phyloP scores from a whole-genome alignment of 2,797 vertebrate genomes.

The Australoheros facetus region DNA sequence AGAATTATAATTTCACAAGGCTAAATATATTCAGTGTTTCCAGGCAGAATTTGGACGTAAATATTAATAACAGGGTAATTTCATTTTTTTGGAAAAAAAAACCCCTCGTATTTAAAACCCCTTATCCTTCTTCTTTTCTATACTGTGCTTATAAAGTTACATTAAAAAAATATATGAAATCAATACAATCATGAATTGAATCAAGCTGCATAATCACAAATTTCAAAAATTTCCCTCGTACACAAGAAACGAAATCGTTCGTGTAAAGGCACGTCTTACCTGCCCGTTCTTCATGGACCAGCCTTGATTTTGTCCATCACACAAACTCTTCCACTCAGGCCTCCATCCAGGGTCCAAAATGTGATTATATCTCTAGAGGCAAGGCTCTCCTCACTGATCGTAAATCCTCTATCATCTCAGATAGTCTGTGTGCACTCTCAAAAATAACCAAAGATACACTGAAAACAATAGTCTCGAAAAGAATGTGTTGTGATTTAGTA shows the following conservation, averaged over 20 bases:
- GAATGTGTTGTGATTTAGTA: slow-evolving; percentile 7
- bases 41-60: background rate
- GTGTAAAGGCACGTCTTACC: slow-evolving; percentile 52
- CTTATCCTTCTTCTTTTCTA: background rate
- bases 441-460: slow-evolving; percentile 29
- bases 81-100: background rate
- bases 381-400: slow-evolving; percentile 43
- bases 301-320: slow-evolving; percentile 58
- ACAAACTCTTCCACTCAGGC: slow-evolving; percentile 32
- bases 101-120: background rate
- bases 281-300: slow-evolving; percentile 69
- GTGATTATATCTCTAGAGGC: slow-evolving; percentile 49
- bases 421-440: slow-evolving; percentile 36
- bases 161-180: background rate
- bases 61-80: background rate
- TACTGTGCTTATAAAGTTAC: background rate
- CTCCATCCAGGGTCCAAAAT: slow-evolving; percentile 57
- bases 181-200: background rate
- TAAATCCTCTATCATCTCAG: slow-evolving; percentile 73
- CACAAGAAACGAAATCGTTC: background rate
- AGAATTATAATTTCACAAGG: background rate
- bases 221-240: background rate
- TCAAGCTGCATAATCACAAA: background rate
- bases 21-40: background rate
- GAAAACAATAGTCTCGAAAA: slow-evolving; percentile 22